Evolutionary conservation across 2,113 vertebrate genomes (phyloP).

Genomic region (Perca schrenkii): DNA sequence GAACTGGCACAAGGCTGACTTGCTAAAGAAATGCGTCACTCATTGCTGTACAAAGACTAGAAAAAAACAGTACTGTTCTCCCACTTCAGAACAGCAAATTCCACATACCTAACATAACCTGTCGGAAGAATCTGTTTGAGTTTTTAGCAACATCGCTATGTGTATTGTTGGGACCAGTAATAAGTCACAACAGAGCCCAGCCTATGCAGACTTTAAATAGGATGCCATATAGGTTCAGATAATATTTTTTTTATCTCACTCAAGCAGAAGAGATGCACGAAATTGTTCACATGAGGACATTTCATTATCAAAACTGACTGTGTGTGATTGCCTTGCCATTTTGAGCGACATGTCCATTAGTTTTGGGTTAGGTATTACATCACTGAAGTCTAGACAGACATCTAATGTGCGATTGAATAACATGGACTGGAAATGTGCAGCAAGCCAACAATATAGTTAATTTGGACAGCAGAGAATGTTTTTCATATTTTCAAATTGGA

Average conservation of each 20-base stretch:
- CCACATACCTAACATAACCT: not conserved
- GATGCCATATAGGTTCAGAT: slow-evolving; percentile 1
- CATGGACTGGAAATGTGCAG: not conserved
- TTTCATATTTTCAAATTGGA: not conserved
- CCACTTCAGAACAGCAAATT: not conserved
- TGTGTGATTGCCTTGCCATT: slow-evolving; percentile 10
- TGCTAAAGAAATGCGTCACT: slow-evolving; percentile 28
- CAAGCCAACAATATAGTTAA: not conserved
- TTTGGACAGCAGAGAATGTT: not conserved
- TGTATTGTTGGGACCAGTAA: not conserved
- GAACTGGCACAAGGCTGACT: slow-evolving; percentile 48
- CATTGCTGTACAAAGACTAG: not conserved
- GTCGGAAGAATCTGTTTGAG: not conserved
- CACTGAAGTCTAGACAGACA: slow-evolving; percentile 28
- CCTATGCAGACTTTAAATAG: not conserved
- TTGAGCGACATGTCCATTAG: slow-evolving; percentile 4
- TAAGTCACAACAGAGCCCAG: not conserved
- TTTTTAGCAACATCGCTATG: not conserved
- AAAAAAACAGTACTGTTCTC: slow-evolving; percentile 1
- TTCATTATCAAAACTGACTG: slow-evolving; percentile 25
- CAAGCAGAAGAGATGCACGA: slow-evolving; percentile 1
- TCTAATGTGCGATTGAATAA: slow-evolving; percentile 18
- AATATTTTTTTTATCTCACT: not conserved
- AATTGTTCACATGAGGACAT: slow-evolving; percentile 26
- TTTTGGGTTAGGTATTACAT: slow-evolving; percentile 45